These are phyloP conservation scores for Drosophila suboccidentalis DNA, from an alignment of 2,888 invertebrate species.

Conservation along the genomic window DNA sequence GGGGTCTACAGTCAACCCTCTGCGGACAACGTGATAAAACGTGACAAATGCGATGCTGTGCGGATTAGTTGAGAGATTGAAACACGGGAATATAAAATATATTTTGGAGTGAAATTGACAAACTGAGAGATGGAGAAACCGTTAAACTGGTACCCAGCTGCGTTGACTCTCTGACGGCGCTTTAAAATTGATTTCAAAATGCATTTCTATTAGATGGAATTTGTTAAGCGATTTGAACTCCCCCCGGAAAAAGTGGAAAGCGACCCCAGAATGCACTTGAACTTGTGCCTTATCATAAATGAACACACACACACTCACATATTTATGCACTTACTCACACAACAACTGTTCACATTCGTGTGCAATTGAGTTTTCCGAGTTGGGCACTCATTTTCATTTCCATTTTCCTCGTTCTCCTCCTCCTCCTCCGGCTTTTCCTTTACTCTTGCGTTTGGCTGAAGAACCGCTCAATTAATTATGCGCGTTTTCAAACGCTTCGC, in stretches of 20 bases:
- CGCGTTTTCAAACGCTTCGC: constrained; percentile 58
- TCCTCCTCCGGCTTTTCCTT: not conserved
- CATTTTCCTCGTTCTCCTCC: constrained; percentile 1
- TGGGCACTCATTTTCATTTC: constrained; percentile 32
- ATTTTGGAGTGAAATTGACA: constrained; percentile 12
- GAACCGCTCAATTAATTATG: constrained; percentile 64
- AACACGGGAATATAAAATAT: not conserved
- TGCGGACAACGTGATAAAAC: constrained; percentile 46
- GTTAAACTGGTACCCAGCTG: constrained; percentile 43
- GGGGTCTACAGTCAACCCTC: constrained; percentile 25
- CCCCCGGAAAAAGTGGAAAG: constrained; percentile 8
- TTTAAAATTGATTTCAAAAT: constrained; percentile 59
- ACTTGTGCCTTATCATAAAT: constrained; percentile 52
- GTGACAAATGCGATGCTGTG: constrained; percentile 63
- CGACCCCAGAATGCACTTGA: constrained; percentile 58
- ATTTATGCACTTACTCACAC: constrained; percentile 1
- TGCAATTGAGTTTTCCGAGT: constrained; percentile 50
- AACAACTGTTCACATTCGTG: constrained; percentile 55
- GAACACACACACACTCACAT: constrained; percentile 19
- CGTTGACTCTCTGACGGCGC: constrained; percentile 35
- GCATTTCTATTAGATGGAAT: constrained; percentile 53
- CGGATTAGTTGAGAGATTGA: constrained; percentile 52
- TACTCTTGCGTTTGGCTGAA: constrained; percentile 13
- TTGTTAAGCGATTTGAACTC: constrained; percentile 60
- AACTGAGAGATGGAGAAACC: constrained; percentile 6